These are phyloP conservation scores for Adelges cooleyi DNA, from an alignment of 1,140 invertebrate species.

Conservation along the genomic window DNA sequence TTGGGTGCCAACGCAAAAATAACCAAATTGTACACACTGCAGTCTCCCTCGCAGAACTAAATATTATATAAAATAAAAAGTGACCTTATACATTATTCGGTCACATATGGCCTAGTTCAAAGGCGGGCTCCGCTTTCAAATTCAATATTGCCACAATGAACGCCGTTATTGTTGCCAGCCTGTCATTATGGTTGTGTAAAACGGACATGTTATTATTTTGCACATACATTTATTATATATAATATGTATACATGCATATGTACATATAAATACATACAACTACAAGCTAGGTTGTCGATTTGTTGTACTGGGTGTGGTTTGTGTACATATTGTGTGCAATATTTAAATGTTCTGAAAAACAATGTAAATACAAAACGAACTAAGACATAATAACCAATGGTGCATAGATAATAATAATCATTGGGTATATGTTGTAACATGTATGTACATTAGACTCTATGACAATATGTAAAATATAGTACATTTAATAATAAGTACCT, in stretches of 20 bases:
- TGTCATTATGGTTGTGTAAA: slow-evolving; percentile 10
- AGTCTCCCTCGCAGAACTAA: not conserved
- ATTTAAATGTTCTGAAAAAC: too few species aligned
- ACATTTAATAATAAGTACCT: too few species aligned
- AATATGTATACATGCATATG: not conserved
- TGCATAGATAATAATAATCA: too few species aligned
- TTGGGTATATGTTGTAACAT: too few species aligned
- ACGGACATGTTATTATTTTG: not conserved
- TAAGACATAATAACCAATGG: too few species aligned
- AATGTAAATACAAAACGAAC: too few species aligned
- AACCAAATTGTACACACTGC: not conserved
- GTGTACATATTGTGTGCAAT: too few species aligned
- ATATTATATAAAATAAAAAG: not conserved
- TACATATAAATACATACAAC: not conserved
- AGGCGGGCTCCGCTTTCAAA: slow-evolving; percentile 23
- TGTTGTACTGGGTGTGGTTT: not conserved
- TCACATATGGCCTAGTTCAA: slow-evolving; percentile 26
- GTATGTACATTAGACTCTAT: too few species aligned
- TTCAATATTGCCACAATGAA: slow-evolving; percentile 23
- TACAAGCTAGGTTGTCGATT: too few species aligned
- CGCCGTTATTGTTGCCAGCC: slow-evolving; percentile 19
- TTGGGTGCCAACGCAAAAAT: not conserved
- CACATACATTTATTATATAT: slow-evolving; percentile 4
- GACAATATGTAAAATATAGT: too few species aligned
- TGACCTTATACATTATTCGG: slow-evolving; percentile 13